Base-by-base conservation (phyloP, 2,797 vertebrate genomes). In the Remorina albescens region DNA sequence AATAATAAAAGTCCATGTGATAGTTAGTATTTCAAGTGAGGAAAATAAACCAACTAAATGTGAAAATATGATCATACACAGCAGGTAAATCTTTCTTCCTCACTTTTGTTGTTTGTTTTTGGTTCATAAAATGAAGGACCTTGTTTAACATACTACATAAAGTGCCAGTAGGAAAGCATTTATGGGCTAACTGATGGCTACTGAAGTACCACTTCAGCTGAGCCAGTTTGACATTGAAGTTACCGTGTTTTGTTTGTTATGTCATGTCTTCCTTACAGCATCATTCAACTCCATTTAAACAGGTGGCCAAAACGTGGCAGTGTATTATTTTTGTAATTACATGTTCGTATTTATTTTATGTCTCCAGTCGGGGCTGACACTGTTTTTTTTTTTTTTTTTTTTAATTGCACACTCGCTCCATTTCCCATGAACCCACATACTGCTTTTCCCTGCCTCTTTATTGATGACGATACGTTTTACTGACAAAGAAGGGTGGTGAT, bases 401-500 rank as follows among this genome's bases (percentile, higher is more conserved):
- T 47, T 47, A 11, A 1, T 49, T n/a, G n/a, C n/a, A 9, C 3
- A 36, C 12, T 56, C 30, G 0, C 30, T 21, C 18, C 13, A 30
- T 26, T 25, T 18, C 8, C 10, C 2, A 23, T 23, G 7, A 62
- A 47, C 30, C 44, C n/a, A 34, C 4, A n/a, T n/a, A n/a, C 60
- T 56, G n/a, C 28, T 32, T 53, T n/a, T 41, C 26, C 49, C 36
- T 44, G 26, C 57, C 30, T 26, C 13, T 76, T 59, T 59, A 70
- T 30, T 71, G 60, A 30, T 19, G 34, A 62, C 67, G 44, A 58
- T n/a, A n/a, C n/a, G n/a, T n/a, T 70, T 86, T 60, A 41, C 50
- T 53, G 65, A 54, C 71, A 66, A 41, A 62, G 28, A 78, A n/a
- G n/a, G n/a, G 18, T 36, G 39, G 46, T 65, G 78, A 81, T 63